Base-by-base conservation (phyloP, 2,797 vertebrate species). In the Trematomus bernacchii region DNA sequence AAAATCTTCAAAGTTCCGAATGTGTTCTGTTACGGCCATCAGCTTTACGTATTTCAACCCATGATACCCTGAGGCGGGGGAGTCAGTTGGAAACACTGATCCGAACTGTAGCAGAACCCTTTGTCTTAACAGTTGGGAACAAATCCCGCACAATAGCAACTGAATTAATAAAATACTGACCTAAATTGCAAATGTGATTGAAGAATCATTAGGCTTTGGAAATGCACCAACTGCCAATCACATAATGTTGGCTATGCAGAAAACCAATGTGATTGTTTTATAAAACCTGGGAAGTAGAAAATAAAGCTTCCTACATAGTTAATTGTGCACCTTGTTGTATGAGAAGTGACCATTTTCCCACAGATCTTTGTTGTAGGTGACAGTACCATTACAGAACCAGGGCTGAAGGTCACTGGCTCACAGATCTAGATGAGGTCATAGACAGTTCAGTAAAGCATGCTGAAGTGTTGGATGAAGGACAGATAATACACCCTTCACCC, bases 371-470 rank as follows among this genome's bases (percentile, higher is more conserved):
- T 76, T 50, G 63, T 66, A 69, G 52, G 57, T 66, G 33, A 54
- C 21, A 23, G 30, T 21, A n/a, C 3, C 23, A 19, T 50, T 65
- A 37, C 70, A 30, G 51, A 10, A 50, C 6, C 44, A 33, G 37
- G 21, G 37, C 16, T 65, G 70, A 47, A 68, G 66, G 65, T 44
- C 58, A 60, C 62, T 10, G 57, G 64, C 63, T 80, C 53, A 68
- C 47, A 78, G 23, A 58, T 76, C 71, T 23, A 0, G 2, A 60
- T 33, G 67, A 71, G 85, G 78, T 89, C 73, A 59, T 46, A 81
- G 74, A 82, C 75, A 76, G 85, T 87, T 85, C 71, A 87, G 73
- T 64, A 43, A 73, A 71, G 27, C 6, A 8, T 3, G n/a, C 13
- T 48, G 14, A 48, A 30, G 68, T 58, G 73, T 64, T 76, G 66